Conservation (phyloP, 1,140 invertebrate genomes). For the Ptiloglossa arizonensis region DNA sequence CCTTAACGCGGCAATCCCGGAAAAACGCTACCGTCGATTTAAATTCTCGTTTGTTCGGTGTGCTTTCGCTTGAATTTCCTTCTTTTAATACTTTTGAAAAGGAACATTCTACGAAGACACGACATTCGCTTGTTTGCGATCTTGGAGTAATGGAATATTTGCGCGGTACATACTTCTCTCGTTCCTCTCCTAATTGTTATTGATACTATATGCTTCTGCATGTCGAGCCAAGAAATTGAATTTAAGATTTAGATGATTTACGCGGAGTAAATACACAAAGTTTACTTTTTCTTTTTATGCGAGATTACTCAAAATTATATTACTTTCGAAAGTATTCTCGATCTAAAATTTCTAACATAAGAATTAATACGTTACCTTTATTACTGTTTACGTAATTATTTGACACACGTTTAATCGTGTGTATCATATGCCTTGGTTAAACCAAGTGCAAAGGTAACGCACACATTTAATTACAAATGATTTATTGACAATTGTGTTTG, state of each 20-base stretch:
- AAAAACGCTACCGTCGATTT: neutral
- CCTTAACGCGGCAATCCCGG: neutral
- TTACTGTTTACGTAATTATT: neutral
- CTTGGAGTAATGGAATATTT: neutral
- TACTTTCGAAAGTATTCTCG: neutral
- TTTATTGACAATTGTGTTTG: slow-evolving; percentile 5
- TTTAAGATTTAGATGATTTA: too few species aligned
- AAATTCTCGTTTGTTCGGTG: neutral
- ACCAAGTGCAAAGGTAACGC: neutral
- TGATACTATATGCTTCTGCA: too few species aligned
- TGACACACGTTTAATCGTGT: neutral
- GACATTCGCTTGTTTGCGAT: neutral
- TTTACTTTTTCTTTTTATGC: too few species aligned
- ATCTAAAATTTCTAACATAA: neutral
- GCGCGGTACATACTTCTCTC: too few species aligned
- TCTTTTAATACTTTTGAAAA: neutral
- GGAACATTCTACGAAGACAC: neutral
- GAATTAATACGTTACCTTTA: neutral
- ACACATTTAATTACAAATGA: neutral
- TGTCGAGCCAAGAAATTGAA: too few species aligned
- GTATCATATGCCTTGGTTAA: neutral
- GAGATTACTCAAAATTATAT: too few species aligned
- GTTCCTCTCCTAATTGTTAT: too few species aligned
- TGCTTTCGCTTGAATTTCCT: neutral
- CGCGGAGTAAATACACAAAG: too few species aligned